These are phyloP conservation scores for Formica selysi DNA, from an alignment of 1,140 invertebrate species.

Conservation along the genomic window DNA sequence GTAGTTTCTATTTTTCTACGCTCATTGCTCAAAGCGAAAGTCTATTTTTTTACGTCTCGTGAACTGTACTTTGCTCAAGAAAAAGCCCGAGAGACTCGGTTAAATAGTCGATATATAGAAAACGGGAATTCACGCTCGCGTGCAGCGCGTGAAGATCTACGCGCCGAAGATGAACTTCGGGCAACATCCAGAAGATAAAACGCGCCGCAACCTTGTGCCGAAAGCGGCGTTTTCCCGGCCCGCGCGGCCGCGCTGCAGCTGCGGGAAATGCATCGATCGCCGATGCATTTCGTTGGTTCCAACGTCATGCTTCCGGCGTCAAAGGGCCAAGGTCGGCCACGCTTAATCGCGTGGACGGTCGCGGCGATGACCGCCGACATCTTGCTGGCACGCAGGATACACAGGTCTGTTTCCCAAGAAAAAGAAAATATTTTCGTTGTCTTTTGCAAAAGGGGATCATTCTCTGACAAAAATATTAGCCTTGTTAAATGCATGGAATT, in stretches of 20 bases:
- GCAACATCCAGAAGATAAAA: constrained; percentile 62
- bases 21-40: constrained; percentile 13
- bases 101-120: not conserved
- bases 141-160: constrained; percentile 71
- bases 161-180: constrained; percentile 34
- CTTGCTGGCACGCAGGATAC: constrained; percentile 59
- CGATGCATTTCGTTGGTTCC: constrained; percentile 58
- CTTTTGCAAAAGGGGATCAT: not conserved
- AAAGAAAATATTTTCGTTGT: constrained; percentile 28
- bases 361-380: constrained; percentile 58
- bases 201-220: constrained; percentile 29
- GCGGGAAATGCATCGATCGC: constrained; percentile 66
- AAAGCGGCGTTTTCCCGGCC: constrained; percentile 22
- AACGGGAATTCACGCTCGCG: not conserved
- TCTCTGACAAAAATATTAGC: not conserved
- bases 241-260: constrained; percentile 17
- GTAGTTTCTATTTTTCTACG: constrained; percentile 34
- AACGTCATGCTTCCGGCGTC: constrained; percentile 63
- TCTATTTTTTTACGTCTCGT: constrained; percentile 38
- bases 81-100: not conserved
- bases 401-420: constrained; percentile 68
- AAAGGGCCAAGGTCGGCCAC: constrained; percentile 68
- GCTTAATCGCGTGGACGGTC: constrained; percentile 68
- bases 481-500: not conserved
- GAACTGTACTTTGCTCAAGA: constrained; percentile 60